Evolutionary conservation across 2,888 invertebrate species (phyloP).

Genomic region (Scaptomyza cyrtandrae): DNA sequence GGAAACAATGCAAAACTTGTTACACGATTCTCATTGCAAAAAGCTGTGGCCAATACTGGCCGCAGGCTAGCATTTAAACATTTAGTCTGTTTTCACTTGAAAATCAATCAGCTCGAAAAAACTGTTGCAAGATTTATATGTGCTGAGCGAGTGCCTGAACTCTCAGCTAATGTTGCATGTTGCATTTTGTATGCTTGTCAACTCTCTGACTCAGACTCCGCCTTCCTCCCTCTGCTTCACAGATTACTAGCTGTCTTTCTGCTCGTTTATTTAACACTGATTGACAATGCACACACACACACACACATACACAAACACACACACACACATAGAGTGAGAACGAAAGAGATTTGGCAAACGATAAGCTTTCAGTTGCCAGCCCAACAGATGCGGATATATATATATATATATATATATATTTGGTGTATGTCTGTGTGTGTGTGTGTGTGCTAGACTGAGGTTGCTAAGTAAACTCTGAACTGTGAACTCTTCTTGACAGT

Average conservation of each 20-base stretch:
- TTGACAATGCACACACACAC: conserved; percentile 70
- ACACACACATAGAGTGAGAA: conserved; percentile 8
- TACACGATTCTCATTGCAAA: conserved; percentile 18
- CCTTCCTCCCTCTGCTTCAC: neutral
- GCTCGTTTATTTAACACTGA: conserved; percentile 76
- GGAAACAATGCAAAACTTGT: conserved; percentile 16
- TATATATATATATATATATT: conserved; percentile 19
- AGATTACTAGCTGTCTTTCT: conserved; percentile 30
- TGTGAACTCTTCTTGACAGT: conserved; percentile 32
- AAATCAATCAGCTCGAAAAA: conserved; percentile 55
- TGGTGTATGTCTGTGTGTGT: neutral
- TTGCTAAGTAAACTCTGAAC: conserved; percentile 62
- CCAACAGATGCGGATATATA: conserved; percentile 10
- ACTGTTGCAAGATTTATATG: no score
- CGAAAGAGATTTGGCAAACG: conserved; percentile 53
- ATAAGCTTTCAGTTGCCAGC: conserved; percentile 30
- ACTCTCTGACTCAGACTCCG: conserved; percentile 12
- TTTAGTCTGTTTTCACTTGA: conserved; percentile 32
- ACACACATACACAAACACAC: no score
- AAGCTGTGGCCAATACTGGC: conserved; percentile 26
- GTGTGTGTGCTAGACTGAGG: conserved; percentile 45
- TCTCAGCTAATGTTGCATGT: conserved; percentile 33
- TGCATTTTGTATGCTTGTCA: conserved; percentile 67
- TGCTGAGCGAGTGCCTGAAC: conserved; percentile 22
- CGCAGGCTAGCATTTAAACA: conserved; percentile 8